Percentiles rank a stretch among this genome's conserved stretches.
Evolutionary conservation across 2,888 invertebrate genomes (phyloP).

Genomic region (Xiphydria camelus): DNA sequence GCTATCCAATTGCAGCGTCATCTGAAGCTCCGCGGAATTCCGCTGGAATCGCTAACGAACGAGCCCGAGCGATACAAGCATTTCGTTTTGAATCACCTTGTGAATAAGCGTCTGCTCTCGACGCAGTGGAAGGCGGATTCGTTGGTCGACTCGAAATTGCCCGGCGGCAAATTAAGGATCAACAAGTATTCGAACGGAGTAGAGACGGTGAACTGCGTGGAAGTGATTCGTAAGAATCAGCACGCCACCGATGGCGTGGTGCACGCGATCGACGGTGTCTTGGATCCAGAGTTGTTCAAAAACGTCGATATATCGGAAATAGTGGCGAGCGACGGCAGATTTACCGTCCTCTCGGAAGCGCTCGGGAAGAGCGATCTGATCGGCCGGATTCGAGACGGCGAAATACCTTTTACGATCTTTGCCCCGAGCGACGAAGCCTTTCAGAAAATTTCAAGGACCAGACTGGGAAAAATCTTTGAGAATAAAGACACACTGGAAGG

Average conservation of each 20-base stretch:
- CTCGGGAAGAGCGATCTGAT: slow-evolving; percentile 64
- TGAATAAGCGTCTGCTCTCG: slow-evolving; percentile 53
- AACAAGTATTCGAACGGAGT: slow-evolving; percentile 61
- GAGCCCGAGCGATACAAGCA: slow-evolving; percentile 1
- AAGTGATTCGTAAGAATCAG: slow-evolving; percentile 65
- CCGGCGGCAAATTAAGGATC: slow-evolving; percentile 51
- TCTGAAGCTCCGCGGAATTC: slow-evolving; percentile 1
- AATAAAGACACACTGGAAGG: slow-evolving; percentile 52
- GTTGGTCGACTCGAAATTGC: slow-evolving; percentile 53
- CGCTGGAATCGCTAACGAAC: slow-evolving; percentile 2
- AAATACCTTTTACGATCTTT: slow-evolving; percentile 67
- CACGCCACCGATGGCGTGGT: slow-evolving; percentile 69
- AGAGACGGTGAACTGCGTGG: slow-evolving; percentile 71
- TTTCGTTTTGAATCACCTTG: slow-evolving; percentile 55
- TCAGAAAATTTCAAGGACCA: slow-evolving; percentile 57
- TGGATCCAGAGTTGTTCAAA: slow-evolving; percentile 38
- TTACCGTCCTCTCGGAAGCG: slow-evolving; percentile 63
- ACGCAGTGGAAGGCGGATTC: slow-evolving; percentile 54
- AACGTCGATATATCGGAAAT: slow-evolving; percentile 63
- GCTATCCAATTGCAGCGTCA: neutral
- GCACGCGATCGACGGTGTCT: slow-evolving; percentile 66
- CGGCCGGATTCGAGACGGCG: slow-evolving; percentile 60
- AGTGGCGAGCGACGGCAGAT: slow-evolving; percentile 63
- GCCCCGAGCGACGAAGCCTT: slow-evolving; percentile 72
- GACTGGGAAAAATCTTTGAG: slow-evolving; percentile 39